Base-by-base conservation (phyloP, 2,888 invertebrate genomes). In the Cryptus viduatorius region DNA sequence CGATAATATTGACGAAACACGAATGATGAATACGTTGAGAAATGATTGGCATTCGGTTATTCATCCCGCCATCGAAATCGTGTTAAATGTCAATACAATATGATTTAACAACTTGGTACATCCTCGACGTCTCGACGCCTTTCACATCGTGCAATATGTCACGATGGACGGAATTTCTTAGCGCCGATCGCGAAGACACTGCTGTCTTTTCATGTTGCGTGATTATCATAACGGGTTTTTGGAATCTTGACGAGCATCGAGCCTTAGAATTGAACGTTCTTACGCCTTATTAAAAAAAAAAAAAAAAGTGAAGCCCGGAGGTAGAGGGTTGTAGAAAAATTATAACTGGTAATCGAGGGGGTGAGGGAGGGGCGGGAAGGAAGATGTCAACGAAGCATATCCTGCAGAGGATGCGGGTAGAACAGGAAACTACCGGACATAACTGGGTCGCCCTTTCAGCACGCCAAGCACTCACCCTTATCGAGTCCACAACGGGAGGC, bases 351-450 rank as follows among this genome's bases (percentile, higher is more conserved):
- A 46, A 65, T 42, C 7, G 37, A 8, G 8, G 37, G 37, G 37
- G 7, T 37, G 37, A 0, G 37, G 37, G 37, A 7, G 37, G 4
- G 37, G 37, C 37, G 37, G 37, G 37, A 37, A 37, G 80, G 73
- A 68, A 77, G 64, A 80, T 61, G 64, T 78, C 81, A 75, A 78
- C 64, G 48, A 69, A 69, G 69, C 48, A 44, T 73, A 69, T 84
- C 73, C 84, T 77, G 84, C 69, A 53, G 64, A 73, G 78, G 64
- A 84, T 84, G 84, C 81, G 84, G 81, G 84, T 78, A 75, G 68
- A 19, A 46, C 48, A 19, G 48, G 69, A 84, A 81, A 81, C 71
- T 79, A 56, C 73, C 44, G 72, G 42, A 84, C 68, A 37, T 73
- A 65, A 64, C 64, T 44, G 72, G 79, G 65, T 79, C 72, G 84